A percentile compares a stretch with the other conserved stretches of the same genome.
phyloP scores from a whole-genome alignment of 1,140 invertebrate genomes.

The Portunus trituberculatus region DNA sequence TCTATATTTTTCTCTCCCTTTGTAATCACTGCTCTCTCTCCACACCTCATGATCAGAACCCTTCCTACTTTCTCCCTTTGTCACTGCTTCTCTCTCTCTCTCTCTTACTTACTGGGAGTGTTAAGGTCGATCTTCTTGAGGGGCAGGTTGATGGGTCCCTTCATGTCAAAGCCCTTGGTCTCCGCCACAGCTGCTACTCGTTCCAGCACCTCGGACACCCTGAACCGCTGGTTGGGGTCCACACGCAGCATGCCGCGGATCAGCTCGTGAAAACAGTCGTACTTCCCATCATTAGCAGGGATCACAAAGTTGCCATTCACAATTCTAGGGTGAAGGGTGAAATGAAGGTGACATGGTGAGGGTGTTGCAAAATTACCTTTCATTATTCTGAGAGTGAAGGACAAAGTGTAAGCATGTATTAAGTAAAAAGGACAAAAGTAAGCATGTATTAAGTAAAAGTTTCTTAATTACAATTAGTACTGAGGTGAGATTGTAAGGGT shows the following conservation, averaged over 20 bases:
- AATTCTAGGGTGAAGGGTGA: too few relatives aligned
- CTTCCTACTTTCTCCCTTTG: neutral
- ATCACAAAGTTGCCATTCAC: conserved; percentile 97
- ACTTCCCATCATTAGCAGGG: conserved; percentile 89
- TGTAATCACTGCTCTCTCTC: too few relatives aligned
- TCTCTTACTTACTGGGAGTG: conserved; percentile 78
- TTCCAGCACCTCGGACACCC: conserved; percentile 90
- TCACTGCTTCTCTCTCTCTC: neutral
- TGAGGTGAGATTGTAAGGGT: too few relatives aligned
- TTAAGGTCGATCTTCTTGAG: conserved; percentile 83
- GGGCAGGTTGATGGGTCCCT: conserved; percentile 87
- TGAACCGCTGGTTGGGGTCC: conserved; percentile 89
- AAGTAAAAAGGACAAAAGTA: neutral
- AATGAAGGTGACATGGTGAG: too few relatives aligned
- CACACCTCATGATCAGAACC: too few relatives aligned
- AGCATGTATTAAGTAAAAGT: neutral
- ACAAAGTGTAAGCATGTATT: too few relatives aligned
- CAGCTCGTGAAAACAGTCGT: conserved; percentile 93
- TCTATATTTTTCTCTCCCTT: too few relatives aligned
- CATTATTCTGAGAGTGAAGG: too few relatives aligned
- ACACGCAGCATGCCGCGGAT: conserved; percentile 93
- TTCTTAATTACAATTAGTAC: too few relatives aligned
- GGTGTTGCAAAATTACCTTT: too few relatives aligned
- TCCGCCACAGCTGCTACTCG: conserved; percentile 92
- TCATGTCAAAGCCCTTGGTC: conserved; percentile 88